Evolutionary conservation across 2,797 vertebrate species (phyloP), one percentile per base, ranked within the genome.

Genomic region (Pseudopleuronectes americanus): DNA sequence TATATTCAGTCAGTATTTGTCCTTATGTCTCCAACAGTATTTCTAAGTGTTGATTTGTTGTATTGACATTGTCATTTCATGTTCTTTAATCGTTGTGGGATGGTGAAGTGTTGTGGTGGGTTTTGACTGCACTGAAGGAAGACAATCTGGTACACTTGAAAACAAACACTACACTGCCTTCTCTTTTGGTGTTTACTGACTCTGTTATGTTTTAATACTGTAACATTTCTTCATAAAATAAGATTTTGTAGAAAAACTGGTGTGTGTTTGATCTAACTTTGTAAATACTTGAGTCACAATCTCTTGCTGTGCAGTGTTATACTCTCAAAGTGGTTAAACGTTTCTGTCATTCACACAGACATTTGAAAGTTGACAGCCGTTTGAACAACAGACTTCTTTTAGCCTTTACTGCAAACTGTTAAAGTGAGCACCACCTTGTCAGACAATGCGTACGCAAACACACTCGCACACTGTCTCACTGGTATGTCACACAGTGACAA

Each of bases 121-220:
- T 63, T 74, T 23, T 43, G 45, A 63, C 16, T 31, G 36, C 14
- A 26, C 41, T 57, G 19, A 71, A 59, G 23, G 24, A 55, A 68
- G 53, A 85, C 57, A 77, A 83, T 84, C 77, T 69, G 72, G 9
- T 58, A 76, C 73, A 88, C 86, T 89, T 90, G 84, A 89, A 88
- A 68, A 57, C 19, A 56, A n/a, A 45, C 36, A 62, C 62, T 38
- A 53, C 56, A 63, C 68, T 66, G 71, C 68, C 55, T 71, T 77
- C 22, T 69, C 58, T 58, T 84, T 63, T 64, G 53, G 41, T 85
- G 69, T 83, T 81, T 68, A 85, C 54, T 80, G 52, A 76, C 17
- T 58, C 16, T 62, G 28, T 70, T 60, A 21, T 75, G 64, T 77
- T 74, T 77, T 28, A 41, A 59, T 84, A 64, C 28, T 79, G 51